These are phyloP conservation scores for Acrocephalus kingi DNA, from an alignment of 2,113 vertebrate species.

Conservation along the genomic window DNA sequence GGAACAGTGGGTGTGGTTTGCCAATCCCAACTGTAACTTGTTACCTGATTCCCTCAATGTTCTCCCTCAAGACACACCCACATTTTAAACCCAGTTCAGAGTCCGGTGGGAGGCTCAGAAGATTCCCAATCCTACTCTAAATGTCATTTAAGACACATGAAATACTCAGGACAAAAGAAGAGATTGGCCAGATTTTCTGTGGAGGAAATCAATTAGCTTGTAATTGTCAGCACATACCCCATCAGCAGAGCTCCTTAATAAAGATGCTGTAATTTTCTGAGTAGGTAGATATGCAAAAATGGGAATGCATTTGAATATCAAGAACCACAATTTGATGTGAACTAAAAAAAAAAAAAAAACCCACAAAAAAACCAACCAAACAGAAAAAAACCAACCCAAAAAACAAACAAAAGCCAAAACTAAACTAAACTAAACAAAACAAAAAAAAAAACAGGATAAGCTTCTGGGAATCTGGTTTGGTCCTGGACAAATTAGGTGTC, in stretches of 20 bases:
- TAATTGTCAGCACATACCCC: background rate
- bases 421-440: background rate
- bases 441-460: background rate
- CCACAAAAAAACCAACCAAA: no score
- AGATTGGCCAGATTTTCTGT: background rate
- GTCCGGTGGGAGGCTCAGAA: background rate
- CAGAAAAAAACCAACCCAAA: no score
- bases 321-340: background rate
- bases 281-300: background rate
- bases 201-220: background rate
- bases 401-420: no score
- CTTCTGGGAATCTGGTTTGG: background rate
- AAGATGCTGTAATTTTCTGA: background rate
- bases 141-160: background rate
- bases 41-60: background rate
- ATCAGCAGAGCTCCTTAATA: background rate
- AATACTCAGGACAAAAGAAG: background rate
- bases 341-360: background rate
- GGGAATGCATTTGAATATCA: background rate
- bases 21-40: background rate
- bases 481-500: background rate
- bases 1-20: background rate
- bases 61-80: background rate
- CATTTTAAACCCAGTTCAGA: background rate
- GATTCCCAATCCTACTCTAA: background rate